phyloP scores from a whole-genome alignment of 2,113 vertebrate genomes.

The Odobenus rosmarus region DNA sequence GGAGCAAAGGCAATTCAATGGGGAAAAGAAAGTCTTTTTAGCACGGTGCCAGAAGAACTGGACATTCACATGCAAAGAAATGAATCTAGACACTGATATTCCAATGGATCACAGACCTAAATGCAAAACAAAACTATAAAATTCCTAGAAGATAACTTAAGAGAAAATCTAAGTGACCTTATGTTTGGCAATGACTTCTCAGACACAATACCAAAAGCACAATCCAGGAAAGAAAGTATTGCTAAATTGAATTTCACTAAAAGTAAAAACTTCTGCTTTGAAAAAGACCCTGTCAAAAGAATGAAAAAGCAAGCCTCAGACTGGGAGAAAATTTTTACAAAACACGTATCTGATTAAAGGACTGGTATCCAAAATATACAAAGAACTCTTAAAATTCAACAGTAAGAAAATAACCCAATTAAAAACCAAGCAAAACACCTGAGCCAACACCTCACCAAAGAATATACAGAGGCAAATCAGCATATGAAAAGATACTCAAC shows the following conservation, averaged over 20 bases:
- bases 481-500: neutral
- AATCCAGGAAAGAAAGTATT: neutral
- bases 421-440: neutral
- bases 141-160: neutral
- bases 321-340: neutral
- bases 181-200: neutral
- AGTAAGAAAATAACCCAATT: neutral
- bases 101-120: neutral
- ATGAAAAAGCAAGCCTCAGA: neutral
- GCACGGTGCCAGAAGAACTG: neutral
- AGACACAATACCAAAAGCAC: conserved; percentile 26
- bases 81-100: neutral
- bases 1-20: neutral
- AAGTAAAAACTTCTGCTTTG: neutral
- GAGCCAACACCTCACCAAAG: neutral
- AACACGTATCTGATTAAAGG: neutral
- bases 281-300: neutral
- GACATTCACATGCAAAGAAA: neutral
- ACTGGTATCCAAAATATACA: neutral
- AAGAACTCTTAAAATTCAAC: conserved; percentile 37
- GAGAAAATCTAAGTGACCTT: neutral
- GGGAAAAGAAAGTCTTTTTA: neutral
- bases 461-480: neutral
- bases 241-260: neutral
- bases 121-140: conserved; percentile 14